A percentile compares a stretch with the other conserved stretches of the same genome.
Evolutionary conservation across 1,140 invertebrate species (phyloP).

Genomic region (Eupristina koningsbergeri): DNA sequence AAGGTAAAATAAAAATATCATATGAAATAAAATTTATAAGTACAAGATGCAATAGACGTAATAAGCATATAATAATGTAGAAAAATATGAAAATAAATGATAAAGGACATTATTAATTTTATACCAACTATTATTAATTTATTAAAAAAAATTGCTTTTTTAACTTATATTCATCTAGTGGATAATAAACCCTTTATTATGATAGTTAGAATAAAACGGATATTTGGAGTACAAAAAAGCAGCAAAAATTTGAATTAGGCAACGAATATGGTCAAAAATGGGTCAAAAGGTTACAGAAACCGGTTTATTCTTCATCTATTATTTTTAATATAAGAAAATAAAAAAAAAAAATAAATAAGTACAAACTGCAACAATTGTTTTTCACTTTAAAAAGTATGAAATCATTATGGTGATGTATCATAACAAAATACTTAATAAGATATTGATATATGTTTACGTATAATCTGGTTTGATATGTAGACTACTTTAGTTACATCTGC

Average conservation of each 20-base stretch:
- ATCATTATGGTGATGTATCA: not conserved
- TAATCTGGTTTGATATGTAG: no score
- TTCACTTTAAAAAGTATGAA: not conserved
- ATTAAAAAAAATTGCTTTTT: conserved; percentile 1
- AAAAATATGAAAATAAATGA: no score
- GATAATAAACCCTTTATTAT: conserved; percentile 13
- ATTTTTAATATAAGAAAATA: not conserved
- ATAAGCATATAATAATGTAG: no score
- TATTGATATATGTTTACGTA: no score
- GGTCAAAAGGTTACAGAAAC: conserved; percentile 31
- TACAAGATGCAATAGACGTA: no score
- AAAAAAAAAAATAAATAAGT: conserved; percentile 6
- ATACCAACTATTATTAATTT: not conserved
- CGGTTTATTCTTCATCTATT: conserved; percentile 29
- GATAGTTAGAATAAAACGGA: not conserved
- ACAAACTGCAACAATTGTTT: not conserved
- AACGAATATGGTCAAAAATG: conserved; percentile 29
- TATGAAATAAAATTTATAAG: not conserved
- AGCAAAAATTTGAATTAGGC: conserved; percentile 21
- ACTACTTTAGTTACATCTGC: no score
- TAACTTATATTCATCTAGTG: not conserved
- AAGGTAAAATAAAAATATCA: not conserved
- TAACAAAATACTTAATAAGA: not conserved
- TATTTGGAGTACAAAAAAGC: not conserved
- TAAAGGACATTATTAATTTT: not conserved